Conservation (phyloP, 37 sponge, comb jelly and placozoan species). For the Trichoplax adhaerens region DNA sequence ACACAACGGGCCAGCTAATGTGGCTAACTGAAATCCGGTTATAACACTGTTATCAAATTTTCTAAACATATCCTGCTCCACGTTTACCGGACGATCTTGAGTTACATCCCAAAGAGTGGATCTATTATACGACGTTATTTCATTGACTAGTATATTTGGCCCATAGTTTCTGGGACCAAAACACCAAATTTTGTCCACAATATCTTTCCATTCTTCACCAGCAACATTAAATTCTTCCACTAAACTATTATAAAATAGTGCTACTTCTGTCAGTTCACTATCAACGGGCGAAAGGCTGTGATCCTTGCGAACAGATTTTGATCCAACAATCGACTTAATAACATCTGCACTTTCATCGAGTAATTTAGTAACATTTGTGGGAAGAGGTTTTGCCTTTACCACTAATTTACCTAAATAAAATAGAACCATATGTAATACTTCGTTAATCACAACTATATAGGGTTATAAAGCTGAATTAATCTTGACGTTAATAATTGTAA, state of each 20-base stretch:
- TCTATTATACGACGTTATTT: constrained; percentile 25
- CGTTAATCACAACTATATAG: too few relatives aligned
- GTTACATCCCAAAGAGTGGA: constrained; percentile 34
- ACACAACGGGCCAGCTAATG: constrained; percentile 88
- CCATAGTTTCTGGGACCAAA: constrained; percentile 77
- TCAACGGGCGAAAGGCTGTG: constrained; percentile 3
- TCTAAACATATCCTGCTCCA: constrained; percentile 8
- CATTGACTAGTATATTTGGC: constrained; percentile 72
- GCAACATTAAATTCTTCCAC: constrained; percentile 10
- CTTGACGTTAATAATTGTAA: too few relatives aligned
- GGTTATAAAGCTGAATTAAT: too few relatives aligned
- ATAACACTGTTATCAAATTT: constrained; percentile 64
- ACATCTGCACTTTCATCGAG: constrained; percentile 26
- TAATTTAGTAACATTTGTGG: constrained; percentile 17
- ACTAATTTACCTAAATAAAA: too few relatives aligned
- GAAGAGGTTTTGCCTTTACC: constrained; percentile 37
- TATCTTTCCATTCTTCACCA: constrained; percentile 20
- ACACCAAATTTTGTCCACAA: constrained; percentile 58
- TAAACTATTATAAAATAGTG: constrained; percentile 19
- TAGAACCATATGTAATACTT: too few relatives aligned
- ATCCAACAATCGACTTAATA: constrained; percentile 21
- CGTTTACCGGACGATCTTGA: constrained; percentile 12
- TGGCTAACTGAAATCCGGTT: constrained; percentile 84
- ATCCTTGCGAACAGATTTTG: not conserved
- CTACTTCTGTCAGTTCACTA: constrained; percentile 17